Evolutionary conservation across 2,113 vertebrate species (phyloP), one percentile per base, ranked within the genome.

Genomic region (Lontra canadensis): DNA sequence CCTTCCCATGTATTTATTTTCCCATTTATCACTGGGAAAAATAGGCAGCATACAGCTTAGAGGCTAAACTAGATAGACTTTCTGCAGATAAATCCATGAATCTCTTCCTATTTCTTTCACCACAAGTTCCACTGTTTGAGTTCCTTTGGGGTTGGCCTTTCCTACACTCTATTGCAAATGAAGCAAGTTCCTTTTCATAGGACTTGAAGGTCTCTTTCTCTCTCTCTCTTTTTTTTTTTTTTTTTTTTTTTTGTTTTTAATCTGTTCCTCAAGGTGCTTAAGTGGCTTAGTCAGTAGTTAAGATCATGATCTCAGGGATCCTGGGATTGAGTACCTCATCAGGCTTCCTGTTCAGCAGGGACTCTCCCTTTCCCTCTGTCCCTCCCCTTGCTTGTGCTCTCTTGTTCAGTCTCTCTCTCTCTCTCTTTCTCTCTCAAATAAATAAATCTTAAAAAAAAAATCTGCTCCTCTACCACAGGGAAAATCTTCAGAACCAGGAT

Each of bases 151-250:
- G 8, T 55, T 69, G 31, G 21, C 21, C 15, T 29, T 55, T 69
- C 55, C n/a, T 65, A 73, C 25, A 73, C n/a, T 88, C 15, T 88
- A 52, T 57, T 88, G 49, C 65, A 88, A 39, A 55, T 88, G 6
- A 52, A 36, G 47, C 25, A 25, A 69, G 13, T 36, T 39, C 23
- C 9, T 39, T 55, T 36, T n/a, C 47, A 10, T 7, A 73, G 25
- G 65, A 73, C 69, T 71, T 73, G 65, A 14, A 88, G 65, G 9
- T 7, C 9, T 67, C 47, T 55, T 9, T 20, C 23, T 88, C 25
- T 71, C n/a, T 18, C 4, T 76, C 7, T 47, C 1, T 49, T 3
- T 14, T 1, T 15, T 15, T 4, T 15, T 15, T 4, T 39, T 3
- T 39, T 39, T 3, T 39, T 39, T 3, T 39, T 39, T 17, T 52